A percentile compares a stretch with the other conserved stretches of the same genome.
phyloP scores from a whole-genome alignment of 2,888 invertebrate genomes.

The Epinotia demarniana region DNA sequence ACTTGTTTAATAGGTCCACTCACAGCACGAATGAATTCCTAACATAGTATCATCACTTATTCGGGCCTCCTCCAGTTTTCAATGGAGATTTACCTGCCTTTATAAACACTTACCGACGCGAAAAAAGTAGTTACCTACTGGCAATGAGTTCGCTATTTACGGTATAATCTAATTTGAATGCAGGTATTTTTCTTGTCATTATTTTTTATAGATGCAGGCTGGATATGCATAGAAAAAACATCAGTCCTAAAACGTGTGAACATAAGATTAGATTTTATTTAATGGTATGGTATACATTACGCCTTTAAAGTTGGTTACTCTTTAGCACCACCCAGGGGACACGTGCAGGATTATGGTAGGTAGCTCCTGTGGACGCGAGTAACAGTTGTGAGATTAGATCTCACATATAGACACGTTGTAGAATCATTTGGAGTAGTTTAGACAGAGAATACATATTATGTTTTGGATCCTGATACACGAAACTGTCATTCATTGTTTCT shows the following conservation, averaged over 20 bases:
- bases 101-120: constrained; percentile 3
- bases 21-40: constrained; percentile 19
- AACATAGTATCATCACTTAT: not conserved
- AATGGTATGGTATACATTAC: too few relatives aligned
- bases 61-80: not conserved
- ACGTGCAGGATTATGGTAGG: too few relatives aligned
- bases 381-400: too few relatives aligned
- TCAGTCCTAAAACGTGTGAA: not conserved
- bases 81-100: not conserved
- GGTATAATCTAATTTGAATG: not conserved
- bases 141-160: constrained; percentile 8
- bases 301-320: too few relatives aligned
- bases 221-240: not conserved
- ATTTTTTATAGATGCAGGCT: not conserved
- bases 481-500: too few relatives aligned
- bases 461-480: too few relatives aligned
- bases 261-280: not conserved
- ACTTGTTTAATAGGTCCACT: not conserved
- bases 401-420: too few relatives aligned
- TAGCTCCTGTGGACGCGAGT: too few relatives aligned
- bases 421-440: too few relatives aligned
- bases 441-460: too few relatives aligned
- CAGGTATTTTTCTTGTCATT: constrained; percentile 1
- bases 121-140: too few relatives aligned
- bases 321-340: too few relatives aligned